Conservation (phyloP, 2,113 vertebrate genomes). For the Lophochroa leadbeateri region DNA sequence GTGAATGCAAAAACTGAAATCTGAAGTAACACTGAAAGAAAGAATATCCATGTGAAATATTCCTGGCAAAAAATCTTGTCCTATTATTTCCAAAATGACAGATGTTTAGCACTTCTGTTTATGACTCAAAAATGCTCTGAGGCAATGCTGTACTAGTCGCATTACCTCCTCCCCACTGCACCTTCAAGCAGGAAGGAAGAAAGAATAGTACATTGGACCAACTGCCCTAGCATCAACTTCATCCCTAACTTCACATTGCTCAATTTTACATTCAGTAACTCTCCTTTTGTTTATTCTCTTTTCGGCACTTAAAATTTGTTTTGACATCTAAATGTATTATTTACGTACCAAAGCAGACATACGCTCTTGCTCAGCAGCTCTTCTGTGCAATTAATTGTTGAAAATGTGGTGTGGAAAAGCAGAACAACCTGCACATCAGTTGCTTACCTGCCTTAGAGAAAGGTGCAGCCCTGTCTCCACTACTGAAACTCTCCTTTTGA, state of each 20-base stretch:
- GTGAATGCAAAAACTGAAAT: not conserved
- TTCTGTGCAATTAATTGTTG: not conserved
- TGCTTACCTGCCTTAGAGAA: not conserved
- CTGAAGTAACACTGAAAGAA: not conserved
- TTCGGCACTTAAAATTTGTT: not conserved
- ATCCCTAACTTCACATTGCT: not conserved
- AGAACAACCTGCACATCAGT: not conserved
- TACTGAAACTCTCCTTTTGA: not conserved
- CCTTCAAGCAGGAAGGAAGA: not conserved
- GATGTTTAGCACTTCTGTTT: not conserved
- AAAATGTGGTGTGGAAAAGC: not conserved
- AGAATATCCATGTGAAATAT: not conserved
- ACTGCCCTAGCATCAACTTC: not conserved
- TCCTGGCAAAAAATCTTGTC: not conserved
- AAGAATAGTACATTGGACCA: fast-evolving
- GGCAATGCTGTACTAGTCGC: not conserved
- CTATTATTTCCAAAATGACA: not conserved
- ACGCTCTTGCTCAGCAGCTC: not conserved
- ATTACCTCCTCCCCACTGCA: not conserved
- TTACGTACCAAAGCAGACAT: not conserved
- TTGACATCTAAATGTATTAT: not conserved
- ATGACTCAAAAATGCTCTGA: not conserved
- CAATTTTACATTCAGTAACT: not conserved
- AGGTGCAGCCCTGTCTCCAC: not conserved
- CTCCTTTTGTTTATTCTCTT: not conserved